Evolutionary conservation across 1,140 invertebrate species (phyloP), one percentile per base, ranked within the genome.

Genomic region (Aleiodes sp.): DNA sequence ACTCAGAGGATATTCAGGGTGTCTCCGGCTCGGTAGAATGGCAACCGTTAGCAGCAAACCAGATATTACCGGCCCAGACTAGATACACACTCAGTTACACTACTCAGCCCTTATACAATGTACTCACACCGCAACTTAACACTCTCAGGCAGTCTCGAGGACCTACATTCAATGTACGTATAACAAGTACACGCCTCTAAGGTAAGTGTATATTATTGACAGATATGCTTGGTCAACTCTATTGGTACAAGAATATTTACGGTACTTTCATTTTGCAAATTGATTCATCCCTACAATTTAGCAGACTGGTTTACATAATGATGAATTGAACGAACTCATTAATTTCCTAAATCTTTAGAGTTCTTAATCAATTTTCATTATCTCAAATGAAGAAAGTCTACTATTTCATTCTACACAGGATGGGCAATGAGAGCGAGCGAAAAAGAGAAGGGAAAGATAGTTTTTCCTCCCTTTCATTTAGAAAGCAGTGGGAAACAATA

Each of bases 11-110:
- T 64, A 66, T 28, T 43, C 63, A 52, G 8, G 56, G 67, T 57
- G 76, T 73, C 78, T 79, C 78, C 76, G 76, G 70, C 76, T 52
- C 28, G 16, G 39, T 52, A 31, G 56, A 75, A 77, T 73, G 70
- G 74, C 56, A 72, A 72, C 67, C 75, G 72, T 76, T 77, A 76
- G 73, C 66, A 73, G 19, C 10, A 24, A 21, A 52, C 46, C 46
- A 52, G 46, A 52, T 21, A 52, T 24, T 52, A 21, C 46, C 26
- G 46, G 46, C 46, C 8, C 39, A 43, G 19, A 52, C 46, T 16
- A 52, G 19, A 52, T 52, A 7, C 46, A 16, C 21, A 52, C 46
- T 52, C 21, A 52, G 19, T 21, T 24, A 52, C 46, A 52, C 46
- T 24, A 70, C 68, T 70, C 59, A 39, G n/a, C 35, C 29, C 59